A percentile compares a stretch with the other conserved stretches of the same genome.
Evolutionary conservation across 2,797 vertebrate species (phyloP).

Genomic region (Sebastes taczanowskii): DNA sequence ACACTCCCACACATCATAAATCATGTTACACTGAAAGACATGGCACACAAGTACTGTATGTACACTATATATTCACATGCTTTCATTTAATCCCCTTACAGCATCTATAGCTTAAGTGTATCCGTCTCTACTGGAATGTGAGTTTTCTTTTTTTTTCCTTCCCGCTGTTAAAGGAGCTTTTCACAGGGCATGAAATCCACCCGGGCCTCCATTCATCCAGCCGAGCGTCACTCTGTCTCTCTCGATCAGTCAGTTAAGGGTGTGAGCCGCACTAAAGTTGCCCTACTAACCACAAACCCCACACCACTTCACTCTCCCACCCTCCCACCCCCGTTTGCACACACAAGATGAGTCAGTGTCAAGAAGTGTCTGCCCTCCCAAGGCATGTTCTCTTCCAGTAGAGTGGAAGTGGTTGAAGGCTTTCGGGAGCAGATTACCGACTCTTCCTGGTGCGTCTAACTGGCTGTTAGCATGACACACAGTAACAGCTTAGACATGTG

Average conservation of each 20-base stretch:
- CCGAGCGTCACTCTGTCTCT: constrained; percentile 45
- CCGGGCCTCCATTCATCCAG: constrained; percentile 28
- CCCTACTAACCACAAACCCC: constrained; percentile 41
- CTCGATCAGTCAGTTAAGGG: constrained; percentile 49
- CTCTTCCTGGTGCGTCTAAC: constrained; percentile 36
- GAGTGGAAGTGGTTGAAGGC: constrained; percentile 60
- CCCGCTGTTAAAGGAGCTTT: constrained; percentile 5
- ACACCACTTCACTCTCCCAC: not conserved
- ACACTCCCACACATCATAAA: not conserved
- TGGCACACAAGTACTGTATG: not conserved
- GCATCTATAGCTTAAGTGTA: not conserved
- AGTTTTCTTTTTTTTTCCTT: not conserved
- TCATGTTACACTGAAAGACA: not conserved
- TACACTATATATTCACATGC: not conserved
- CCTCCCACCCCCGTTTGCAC: not conserved
- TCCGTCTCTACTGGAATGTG: not conserved
- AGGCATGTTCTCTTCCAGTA: constrained; percentile 42
- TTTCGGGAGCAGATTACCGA: constrained; percentile 31
- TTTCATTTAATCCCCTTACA: constrained; percentile 13
- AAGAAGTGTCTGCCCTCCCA: constrained; percentile 43
- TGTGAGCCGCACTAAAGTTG: constrained; percentile 32
- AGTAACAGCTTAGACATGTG: constrained; percentile 9
- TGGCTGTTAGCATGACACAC: constrained; percentile 22
- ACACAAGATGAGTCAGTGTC: constrained; percentile 51
- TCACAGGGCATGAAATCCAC: constrained; percentile 38